Evolutionary conservation across 1,140 invertebrate species (phyloP).

Genomic region (Varroa destructor): DNA sequence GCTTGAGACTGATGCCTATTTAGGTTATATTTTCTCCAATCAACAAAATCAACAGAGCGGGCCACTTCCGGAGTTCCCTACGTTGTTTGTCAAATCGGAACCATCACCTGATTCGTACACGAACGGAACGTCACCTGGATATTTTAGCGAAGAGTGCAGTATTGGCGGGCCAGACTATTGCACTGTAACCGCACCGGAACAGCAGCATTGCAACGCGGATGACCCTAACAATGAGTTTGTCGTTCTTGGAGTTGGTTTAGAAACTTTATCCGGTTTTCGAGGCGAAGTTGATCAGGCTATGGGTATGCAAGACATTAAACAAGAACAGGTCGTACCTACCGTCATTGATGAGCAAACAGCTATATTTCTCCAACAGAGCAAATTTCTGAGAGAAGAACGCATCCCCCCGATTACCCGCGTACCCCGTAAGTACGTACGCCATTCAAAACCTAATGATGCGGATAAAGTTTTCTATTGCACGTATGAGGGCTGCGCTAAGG

Average conservation of each 20-base stretch:
- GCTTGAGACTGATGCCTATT: conserved; percentile 6
- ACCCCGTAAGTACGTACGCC: conserved; percentile 24
- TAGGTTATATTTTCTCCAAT: conserved; percentile 18
- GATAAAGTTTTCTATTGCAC: conserved; percentile 51
- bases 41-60: conserved; percentile 13
- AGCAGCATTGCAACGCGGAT: conserved; percentile 4
- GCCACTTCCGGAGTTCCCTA: conserved; percentile 21
- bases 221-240: conserved; percentile 12
- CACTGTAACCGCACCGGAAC: background rate
- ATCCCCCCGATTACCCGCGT: conserved; percentile 5
- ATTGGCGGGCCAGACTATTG: background rate
- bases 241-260: conserved; percentile 16
- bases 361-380: conserved; percentile 4
- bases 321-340: conserved; percentile 17
- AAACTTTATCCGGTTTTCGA: conserved; percentile 10
- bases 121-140: background rate
- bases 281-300: conserved; percentile 9
- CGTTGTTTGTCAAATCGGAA: conserved; percentile 18
- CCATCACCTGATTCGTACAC: background rate
- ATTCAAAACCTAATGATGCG: conserved; percentile 34
- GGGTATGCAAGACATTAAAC: background rate
- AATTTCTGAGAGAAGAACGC: conserved; percentile 22
- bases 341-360: conserved; percentile 20
- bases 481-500: conserved; percentile 49
- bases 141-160: conserved; percentile 6